Conservation (phyloP, 2,113 vertebrate species). For the Albula glossodonta region DNA sequence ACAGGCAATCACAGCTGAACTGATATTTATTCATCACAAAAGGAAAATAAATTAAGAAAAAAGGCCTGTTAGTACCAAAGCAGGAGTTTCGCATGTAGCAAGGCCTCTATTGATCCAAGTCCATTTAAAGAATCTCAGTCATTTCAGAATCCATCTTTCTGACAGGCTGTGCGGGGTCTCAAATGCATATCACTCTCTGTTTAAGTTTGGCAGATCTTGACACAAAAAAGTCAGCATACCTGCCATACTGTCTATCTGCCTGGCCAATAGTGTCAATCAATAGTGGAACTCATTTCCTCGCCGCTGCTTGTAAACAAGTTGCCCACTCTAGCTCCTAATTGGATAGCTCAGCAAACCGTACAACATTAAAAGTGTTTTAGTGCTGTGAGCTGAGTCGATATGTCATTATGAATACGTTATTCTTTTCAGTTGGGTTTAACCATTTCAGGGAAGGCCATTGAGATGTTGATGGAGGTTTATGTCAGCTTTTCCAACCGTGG, state of each 20-base stretch:
- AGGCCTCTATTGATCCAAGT: conserved; percentile 74
- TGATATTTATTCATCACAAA: neutral
- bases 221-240: conserved; percentile 66
- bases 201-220: conserved; percentile 69
- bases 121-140: conserved; percentile 66
- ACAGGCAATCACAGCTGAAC: neutral
- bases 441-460: conserved; percentile 31
- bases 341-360: conserved; percentile 37
- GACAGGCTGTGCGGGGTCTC: conserved; percentile 54
- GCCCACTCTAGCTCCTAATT: conserved; percentile 49
- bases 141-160: conserved; percentile 73
- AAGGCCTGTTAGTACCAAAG: neutral
- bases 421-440: conserved; percentile 35
- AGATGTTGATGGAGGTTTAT: conserved; percentile 25
- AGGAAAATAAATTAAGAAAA: neutral
- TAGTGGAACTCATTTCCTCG: conserved; percentile 67
- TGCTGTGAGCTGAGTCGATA: conserved; percentile 30
- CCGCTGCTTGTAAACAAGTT: conserved; percentile 59
- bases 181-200: conserved; percentile 63
- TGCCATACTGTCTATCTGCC: conserved; percentile 65
- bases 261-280: conserved; percentile 76
- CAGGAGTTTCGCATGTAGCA: conserved; percentile 65
- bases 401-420: conserved; percentile 39
- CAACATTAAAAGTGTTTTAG: conserved; percentile 42
- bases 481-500: neutral